Evolutionary conservation across 2,797 vertebrate species (phyloP).

Genomic region (Odontamblyopus lacepedii): DNA sequence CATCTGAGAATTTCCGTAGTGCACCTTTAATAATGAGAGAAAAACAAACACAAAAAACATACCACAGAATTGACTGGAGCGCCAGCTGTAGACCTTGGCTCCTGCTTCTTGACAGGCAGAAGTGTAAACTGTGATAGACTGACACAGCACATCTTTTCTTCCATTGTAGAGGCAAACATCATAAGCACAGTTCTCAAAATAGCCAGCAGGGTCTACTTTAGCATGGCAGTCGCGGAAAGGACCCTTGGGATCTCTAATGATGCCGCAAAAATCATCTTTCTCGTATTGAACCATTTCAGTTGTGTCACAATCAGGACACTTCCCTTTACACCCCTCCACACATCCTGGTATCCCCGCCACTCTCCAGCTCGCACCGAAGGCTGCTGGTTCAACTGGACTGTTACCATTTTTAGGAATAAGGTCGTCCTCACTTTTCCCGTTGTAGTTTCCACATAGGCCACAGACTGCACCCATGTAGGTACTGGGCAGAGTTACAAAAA

Average conservation of each 20-base stretch:
- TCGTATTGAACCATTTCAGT: conserved; percentile 52
- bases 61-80: conserved; percentile 72
- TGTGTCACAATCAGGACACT: conserved; percentile 59
- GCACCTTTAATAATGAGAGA: not conserved
- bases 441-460: conserved; percentile 79
- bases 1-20: not conserved
- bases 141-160: conserved; percentile 62
- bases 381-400: conserved; percentile 3
- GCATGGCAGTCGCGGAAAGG: conserved; percentile 74
- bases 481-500: conserved; percentile 62
- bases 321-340: conserved; percentile 51
- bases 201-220: conserved; percentile 52
- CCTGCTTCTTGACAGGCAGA: conserved; percentile 71
- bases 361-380: conserved; percentile 71
- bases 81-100: conserved; percentile 70
- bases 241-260: conserved; percentile 62
- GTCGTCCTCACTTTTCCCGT: conserved; percentile 63
- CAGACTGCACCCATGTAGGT: conserved; percentile 67
- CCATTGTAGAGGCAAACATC: conserved; percentile 74
- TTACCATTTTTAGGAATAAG: conserved; percentile 57
- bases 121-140: conserved; percentile 68
- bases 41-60: conserved; percentile 31
- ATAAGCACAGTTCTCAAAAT: conserved; percentile 73
- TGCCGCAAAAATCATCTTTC: conserved; percentile 65
- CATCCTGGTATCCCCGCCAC: conserved; percentile 66